Evolutionary conservation across 2,888 invertebrate genomes (phyloP).

Genomic region (Perizoma flavofasciatum): DNA sequence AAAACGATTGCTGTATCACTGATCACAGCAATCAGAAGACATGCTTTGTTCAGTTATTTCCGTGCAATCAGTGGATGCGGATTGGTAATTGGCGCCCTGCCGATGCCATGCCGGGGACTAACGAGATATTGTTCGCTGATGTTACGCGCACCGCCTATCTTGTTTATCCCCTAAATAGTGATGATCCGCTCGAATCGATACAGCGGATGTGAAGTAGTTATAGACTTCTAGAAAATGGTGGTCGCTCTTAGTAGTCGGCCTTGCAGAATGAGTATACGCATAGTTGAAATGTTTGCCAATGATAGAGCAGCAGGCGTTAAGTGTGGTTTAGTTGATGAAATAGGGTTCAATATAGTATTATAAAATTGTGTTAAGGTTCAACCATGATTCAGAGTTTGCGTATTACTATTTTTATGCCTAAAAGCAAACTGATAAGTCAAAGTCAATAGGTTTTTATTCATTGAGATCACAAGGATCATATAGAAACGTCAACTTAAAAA

Average conservation of each 20-base stretch:
- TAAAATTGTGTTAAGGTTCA: too few relatives aligned
- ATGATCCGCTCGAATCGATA: slow-evolving; percentile 24
- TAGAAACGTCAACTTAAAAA: too few relatives aligned
- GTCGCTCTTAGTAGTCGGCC: not conserved
- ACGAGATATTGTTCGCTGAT: slow-evolving; percentile 73
- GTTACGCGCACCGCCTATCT: slow-evolving; percentile 47
- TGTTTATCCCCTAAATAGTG: slow-evolving; percentile 31
- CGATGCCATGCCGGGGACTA: slow-evolving; percentile 69
- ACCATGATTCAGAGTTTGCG: too few relatives aligned
- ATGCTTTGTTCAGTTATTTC: slow-evolving; percentile 50
- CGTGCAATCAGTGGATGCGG: slow-evolving; percentile 66
- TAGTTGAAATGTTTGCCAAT: not conserved
- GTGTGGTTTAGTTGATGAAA: not conserved
- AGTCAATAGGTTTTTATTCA: too few relatives aligned
- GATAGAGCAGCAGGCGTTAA: not conserved
- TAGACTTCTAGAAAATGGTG: not conserved
- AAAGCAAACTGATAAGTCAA: too few relatives aligned
- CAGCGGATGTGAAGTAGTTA: not conserved
- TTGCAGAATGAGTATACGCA: not conserved
- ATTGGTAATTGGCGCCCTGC: slow-evolving; percentile 73
- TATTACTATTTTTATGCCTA: too few relatives aligned
- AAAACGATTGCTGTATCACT: slow-evolving; percentile 8
- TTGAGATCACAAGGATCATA: too few relatives aligned
- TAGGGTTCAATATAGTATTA: too few relatives aligned
- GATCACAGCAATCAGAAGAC: slow-evolving; percentile 29